phyloP scores from a whole-genome alignment of 2,113 vertebrate genomes.

The Mystacornis crossleyi region DNA sequence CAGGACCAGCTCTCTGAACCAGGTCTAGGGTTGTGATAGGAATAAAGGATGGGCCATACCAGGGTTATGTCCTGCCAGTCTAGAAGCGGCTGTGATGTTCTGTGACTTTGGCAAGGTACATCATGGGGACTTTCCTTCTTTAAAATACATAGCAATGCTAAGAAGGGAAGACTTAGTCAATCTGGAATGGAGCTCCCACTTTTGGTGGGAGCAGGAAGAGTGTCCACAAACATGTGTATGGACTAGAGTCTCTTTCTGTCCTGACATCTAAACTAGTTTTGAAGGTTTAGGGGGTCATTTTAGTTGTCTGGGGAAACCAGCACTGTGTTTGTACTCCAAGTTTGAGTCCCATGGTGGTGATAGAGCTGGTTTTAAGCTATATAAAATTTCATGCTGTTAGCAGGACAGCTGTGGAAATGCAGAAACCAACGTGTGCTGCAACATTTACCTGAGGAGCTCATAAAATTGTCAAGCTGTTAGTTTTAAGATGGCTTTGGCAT shows the following conservation, averaged over 20 bases:
- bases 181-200: not conserved
- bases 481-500: not conserved
- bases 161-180: not conserved
- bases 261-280: not conserved
- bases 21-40: accelerated
- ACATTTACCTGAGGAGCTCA: not conserved
- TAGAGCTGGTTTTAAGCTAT: not conserved
- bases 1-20: not conserved
- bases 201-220: not conserved
- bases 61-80: not conserved
- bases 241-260: not conserved
- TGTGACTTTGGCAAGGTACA: not conserved
- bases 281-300: not conserved
- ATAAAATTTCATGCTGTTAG: not conserved
- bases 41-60: not conserved
- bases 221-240: not conserved
- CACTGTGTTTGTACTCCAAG: not conserved
- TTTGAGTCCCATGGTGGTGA: not conserved
- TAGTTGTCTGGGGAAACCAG: not conserved
- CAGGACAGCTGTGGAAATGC: not conserved
- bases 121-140: not conserved
- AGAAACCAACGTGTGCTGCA: not conserved
- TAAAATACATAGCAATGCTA: not conserved
- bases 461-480: not conserved
- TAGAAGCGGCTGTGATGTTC: not conserved